Conservation (phyloP, 2,797 vertebrate species). For the Mionectes olivaceus region DNA sequence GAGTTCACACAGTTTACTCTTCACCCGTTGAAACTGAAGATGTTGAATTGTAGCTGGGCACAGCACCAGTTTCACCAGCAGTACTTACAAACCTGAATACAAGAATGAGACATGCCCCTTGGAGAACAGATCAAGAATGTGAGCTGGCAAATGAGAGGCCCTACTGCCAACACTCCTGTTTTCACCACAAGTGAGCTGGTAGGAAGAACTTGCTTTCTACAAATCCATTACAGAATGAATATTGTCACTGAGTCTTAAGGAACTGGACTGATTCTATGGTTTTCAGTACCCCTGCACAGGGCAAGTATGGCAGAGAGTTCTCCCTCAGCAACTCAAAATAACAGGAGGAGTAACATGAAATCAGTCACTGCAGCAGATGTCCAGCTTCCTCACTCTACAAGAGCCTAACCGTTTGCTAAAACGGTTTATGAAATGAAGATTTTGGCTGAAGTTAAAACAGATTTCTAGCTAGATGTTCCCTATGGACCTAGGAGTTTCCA, state of each 20-base stretch:
- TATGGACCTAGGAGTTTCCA: background rate
- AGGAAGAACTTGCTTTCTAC: background rate
- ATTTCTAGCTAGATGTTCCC: background rate
- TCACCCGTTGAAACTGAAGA: background rate
- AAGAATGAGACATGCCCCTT: background rate
- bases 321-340: background rate
- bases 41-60: background rate
- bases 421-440: background rate
- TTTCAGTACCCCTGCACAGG: background rate
- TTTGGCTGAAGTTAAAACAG: background rate
- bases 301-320: background rate
- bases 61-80: background rate
- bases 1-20: background rate
- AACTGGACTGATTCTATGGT: background rate
- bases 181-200: background rate
- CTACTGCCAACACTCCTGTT: background rate
- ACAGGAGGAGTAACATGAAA: background rate
- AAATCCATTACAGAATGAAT: background rate
- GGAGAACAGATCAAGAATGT: background rate
- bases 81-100: background rate
- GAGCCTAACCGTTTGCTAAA: background rate
- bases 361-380: background rate
- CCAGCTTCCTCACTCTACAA: background rate
- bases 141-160: background rate
- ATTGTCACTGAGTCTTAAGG: background rate